These are phyloP conservation scores for Otocyon megalotis DNA, from an alignment of 2,113 vertebrate species.

Conservation along the genomic window DNA sequence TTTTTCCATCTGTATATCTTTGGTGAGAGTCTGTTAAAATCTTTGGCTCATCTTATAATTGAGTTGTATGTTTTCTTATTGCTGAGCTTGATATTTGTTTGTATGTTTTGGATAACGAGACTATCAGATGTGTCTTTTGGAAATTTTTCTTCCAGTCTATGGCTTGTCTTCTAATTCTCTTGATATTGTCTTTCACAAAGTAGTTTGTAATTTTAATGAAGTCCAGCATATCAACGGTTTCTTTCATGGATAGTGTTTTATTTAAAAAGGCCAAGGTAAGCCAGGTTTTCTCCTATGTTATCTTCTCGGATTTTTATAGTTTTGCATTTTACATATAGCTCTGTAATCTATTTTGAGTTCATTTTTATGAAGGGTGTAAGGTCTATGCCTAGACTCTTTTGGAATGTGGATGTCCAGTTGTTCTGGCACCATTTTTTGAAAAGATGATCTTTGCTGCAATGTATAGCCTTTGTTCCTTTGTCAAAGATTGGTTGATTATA, in stretches of 20 bases:
- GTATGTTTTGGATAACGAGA: neutral
- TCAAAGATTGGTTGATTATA: neutral
- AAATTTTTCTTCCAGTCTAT: neutral
- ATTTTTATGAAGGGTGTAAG: neutral
- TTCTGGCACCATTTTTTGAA: neutral
- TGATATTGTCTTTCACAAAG: neutral
- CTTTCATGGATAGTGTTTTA: neutral
- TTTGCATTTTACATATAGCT: neutral
- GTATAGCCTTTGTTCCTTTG: neutral
- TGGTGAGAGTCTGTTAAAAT: neutral
- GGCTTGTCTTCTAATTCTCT: neutral
- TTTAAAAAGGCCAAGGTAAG: neutral
- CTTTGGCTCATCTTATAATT: neutral
- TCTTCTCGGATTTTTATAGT: neutral
- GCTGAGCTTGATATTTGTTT: neutral
- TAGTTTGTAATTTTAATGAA: neutral
- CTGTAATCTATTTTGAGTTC: neutral
- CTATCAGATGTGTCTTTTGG: neutral
- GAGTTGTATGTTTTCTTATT: neutral
- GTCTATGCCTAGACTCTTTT: neutral
- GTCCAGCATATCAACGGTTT: neutral
- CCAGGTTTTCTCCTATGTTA: neutral
- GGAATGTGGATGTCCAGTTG: neutral
- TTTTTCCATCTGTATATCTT: neutral
- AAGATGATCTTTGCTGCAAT: neutral